Evolutionary conservation across 1,140 invertebrate genomes (phyloP).

Genomic region (Arctopsyche grandis): DNA sequence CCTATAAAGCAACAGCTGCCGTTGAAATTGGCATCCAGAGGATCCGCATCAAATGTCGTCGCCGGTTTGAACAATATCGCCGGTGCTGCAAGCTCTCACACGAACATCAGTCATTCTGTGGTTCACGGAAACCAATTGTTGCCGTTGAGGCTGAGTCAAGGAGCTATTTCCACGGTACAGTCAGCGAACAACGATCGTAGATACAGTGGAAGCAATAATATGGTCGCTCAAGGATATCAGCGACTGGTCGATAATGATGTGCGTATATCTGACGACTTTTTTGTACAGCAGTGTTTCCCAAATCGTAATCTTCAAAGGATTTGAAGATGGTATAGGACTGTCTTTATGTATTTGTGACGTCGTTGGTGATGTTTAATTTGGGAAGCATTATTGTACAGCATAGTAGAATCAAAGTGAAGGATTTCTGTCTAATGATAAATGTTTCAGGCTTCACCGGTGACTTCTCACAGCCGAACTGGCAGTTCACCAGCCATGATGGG

Average conservation of each 20-base stretch:
- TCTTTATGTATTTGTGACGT: neutral
- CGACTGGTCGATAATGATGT: slow-evolving; percentile 54
- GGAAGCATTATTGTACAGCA: no score
- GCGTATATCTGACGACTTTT: slow-evolving; percentile 30
- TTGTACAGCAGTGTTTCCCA: no score
- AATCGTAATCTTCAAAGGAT: no score
- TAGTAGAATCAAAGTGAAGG: no score
- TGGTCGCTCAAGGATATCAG: slow-evolving; percentile 49
- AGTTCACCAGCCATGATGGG: slow-evolving; percentile 63
- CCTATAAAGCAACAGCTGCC: slow-evolving; percentile 86
- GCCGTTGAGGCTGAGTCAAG: slow-evolving; percentile 49
- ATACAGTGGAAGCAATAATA: slow-evolving; percentile 58
- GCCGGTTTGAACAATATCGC: neutral
- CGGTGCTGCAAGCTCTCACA: neutral
- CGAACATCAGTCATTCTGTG: slow-evolving; percentile 47
- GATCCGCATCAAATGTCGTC: slow-evolving; percentile 19
- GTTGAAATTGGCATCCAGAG: slow-evolving; percentile 75
- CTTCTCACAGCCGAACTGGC: slow-evolving; percentile 63
- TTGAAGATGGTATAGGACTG: no score
- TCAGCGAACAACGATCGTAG: slow-evolving; percentile 61
- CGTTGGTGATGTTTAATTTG: neutral
- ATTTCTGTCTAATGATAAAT: no score
- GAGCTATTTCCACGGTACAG: slow-evolving; percentile 40
- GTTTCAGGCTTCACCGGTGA: slow-evolving; percentile 56
- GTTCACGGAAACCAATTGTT: slow-evolving; percentile 51